Evolutionary conservation across 92 coral and sea anemone species (phyloP).

Genomic region (Bergia sp.): DNA sequence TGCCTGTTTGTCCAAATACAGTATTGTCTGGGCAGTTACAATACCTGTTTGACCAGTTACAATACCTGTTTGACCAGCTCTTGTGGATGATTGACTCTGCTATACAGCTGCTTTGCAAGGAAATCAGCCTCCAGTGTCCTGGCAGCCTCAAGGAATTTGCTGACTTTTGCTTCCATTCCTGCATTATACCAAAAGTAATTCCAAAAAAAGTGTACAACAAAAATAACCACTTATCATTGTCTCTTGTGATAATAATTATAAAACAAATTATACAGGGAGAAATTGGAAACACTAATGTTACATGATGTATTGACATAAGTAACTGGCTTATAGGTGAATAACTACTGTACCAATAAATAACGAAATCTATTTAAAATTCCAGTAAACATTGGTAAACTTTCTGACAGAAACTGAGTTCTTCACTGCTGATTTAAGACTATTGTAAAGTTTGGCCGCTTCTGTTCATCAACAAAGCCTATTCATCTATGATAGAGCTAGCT

Average conservation of each 20-base stretch:
- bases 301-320: no score
- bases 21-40: background rate
- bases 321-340: no score
- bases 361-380: no score
- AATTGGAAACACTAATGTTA: no score
- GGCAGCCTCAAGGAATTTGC: constrained; percentile 76
- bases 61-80: constrained; percentile 73
- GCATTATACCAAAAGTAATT: background rate
- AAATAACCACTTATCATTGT: background rate
- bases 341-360: no score
- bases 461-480: background rate
- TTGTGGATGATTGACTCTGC: constrained; percentile 77
- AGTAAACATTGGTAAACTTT: no score
- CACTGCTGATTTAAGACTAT: no score
- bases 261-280: no score
- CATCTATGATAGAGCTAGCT: background rate
- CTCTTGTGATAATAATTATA: no score
- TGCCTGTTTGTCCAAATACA: no score
- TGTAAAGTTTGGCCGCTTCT: no score
- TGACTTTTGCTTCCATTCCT: constrained; percentile 75
- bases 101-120: constrained; percentile 74
- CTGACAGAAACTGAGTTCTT: no score
- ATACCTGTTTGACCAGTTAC: background rate
- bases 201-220: background rate
- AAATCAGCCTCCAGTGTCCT: constrained; percentile 83